These are phyloP conservation scores for Pachyuromys duprasi DNA, from an alignment of 2,797 vertebrate species.

Conservation along the genomic window DNA sequence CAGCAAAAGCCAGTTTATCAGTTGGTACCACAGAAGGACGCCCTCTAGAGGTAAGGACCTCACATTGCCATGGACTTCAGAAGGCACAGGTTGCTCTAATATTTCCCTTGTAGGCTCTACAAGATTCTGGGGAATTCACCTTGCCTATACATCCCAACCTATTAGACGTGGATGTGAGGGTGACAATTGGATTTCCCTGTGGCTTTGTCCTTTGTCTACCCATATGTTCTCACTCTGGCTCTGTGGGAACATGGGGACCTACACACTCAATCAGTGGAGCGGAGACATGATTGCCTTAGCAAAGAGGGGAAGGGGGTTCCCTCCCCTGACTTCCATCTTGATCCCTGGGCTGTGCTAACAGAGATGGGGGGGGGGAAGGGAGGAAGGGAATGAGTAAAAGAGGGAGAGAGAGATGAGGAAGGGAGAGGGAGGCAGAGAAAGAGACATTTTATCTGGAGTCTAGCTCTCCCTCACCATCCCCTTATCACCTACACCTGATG, in stretches of 20 bases:
- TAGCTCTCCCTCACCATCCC: neutral
- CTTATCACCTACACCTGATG: neutral
- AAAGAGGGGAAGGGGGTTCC: neutral
- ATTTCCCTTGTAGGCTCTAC: rapidly evolving
- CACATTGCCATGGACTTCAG: neutral
- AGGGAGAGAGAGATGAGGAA: too few species aligned
- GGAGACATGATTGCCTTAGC: neutral
- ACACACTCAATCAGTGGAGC: neutral
- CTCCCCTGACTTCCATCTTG: neutral
- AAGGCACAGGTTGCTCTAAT: rapidly evolving
- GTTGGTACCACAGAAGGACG: rapidly evolving
- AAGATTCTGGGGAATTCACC: neutral
- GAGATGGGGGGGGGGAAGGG: neutral
- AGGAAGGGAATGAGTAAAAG: neutral
- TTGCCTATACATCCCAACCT: rapidly evolving
- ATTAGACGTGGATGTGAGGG: too few species aligned
- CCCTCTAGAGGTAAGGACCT: neutral
- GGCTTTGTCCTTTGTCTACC: neutral
- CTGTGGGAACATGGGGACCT: neutral
- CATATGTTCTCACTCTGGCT: neutral
- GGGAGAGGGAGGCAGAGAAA: neutral
- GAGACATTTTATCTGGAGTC: neutral
- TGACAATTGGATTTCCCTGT: rapidly evolving
- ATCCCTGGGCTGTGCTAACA: neutral
- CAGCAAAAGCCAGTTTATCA: rapidly evolving